phyloP scores from a whole-genome alignment of 1,140 invertebrate species.

The Diorhabda carinulata region DNA sequence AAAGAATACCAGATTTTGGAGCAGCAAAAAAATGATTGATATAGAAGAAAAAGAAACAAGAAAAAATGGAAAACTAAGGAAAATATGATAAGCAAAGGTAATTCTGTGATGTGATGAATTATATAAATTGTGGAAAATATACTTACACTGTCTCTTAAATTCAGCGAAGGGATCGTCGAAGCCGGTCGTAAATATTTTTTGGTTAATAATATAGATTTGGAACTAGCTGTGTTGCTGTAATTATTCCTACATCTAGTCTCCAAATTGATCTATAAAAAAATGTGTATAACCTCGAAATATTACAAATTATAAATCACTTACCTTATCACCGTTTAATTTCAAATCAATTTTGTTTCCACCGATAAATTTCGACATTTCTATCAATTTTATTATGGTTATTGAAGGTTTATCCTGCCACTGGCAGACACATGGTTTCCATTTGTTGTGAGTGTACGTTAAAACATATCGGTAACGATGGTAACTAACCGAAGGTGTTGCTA shows the following conservation, averaged over 20 bases:
- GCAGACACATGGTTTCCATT: not conserved
- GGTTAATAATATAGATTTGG: constrained; percentile 26
- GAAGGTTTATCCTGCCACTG: not conserved
- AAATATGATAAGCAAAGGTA: not conserved
- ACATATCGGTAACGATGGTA: constrained; percentile 5
- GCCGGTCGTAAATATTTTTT: constrained; percentile 34
- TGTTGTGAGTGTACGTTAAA: constrained; percentile 13
- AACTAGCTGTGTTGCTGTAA: constrained; percentile 27
- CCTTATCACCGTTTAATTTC: constrained; percentile 28
- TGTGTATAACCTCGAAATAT: not conserved
- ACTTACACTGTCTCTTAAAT: constrained; percentile 26
- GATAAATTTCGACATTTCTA: not conserved
- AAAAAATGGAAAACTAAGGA: too few relatives aligned
- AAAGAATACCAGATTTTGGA: too few relatives aligned
- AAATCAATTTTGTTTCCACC: constrained; percentile 10
- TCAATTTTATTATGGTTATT: not conserved
- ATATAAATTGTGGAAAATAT: not conserved
- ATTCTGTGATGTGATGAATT: not conserved
- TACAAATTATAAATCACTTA: constrained; percentile 10
- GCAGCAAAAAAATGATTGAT: too few relatives aligned
- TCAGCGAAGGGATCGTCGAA: constrained; percentile 34
- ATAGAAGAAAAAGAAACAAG: too few relatives aligned
- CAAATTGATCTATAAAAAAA: constrained; percentile 33
- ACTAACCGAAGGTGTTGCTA: not conserved
- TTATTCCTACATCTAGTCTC: constrained; percentile 30